Evolutionary conservation across 2,113 vertebrate species (phyloP).

Genomic region (Glaucidium brasilianum): DNA sequence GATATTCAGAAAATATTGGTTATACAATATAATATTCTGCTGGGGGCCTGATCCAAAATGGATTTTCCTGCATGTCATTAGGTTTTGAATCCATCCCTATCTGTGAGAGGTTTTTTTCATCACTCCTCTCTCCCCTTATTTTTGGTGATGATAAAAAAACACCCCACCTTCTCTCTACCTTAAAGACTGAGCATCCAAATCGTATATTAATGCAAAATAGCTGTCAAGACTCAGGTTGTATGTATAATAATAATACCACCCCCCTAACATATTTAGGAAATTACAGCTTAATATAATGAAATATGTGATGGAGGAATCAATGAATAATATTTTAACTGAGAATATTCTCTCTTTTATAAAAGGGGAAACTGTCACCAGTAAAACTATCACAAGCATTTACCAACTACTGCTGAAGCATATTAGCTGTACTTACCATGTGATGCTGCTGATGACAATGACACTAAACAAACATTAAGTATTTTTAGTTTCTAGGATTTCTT

Average conservation of each 20-base stretch:
- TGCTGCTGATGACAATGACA: background rate
- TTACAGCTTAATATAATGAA: constrained; percentile 16
- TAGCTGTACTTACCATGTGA: background rate
- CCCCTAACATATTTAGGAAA: background rate
- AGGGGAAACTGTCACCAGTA: background rate
- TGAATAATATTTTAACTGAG: background rate
- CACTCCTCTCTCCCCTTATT: background rate
- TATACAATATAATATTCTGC: background rate
- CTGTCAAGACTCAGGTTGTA: background rate
- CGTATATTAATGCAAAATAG: background rate
- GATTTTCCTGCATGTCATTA: background rate
- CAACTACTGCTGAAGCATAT: background rate
- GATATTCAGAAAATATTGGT: background rate
- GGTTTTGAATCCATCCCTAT: background rate
- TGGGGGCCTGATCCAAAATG: background rate
- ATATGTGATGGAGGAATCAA: background rate
- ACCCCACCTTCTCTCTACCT: background rate
- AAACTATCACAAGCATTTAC: background rate
- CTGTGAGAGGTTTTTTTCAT: background rate
- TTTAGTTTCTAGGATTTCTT: background rate
- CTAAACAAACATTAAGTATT: background rate
- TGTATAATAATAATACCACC: background rate
- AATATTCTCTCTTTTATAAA: background rate
- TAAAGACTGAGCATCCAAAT: background rate
- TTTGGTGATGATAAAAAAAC: background rate